Conservation (phyloP, 1,140 invertebrate genomes). For the Pomacea maculata region DNA sequence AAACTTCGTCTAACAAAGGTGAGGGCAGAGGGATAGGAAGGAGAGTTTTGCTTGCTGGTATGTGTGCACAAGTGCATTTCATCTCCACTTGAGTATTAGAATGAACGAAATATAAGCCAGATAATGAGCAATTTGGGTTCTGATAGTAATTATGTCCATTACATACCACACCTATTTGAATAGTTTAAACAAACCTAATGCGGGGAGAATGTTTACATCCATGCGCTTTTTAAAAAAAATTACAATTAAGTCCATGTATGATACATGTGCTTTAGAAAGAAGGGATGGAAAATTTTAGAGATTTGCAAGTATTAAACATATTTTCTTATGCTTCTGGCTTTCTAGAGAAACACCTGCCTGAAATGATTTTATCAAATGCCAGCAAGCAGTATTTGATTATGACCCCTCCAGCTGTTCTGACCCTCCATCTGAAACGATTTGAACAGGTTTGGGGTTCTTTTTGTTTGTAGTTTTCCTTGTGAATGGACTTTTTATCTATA, state of each 20-base stretch:
- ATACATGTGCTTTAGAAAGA: too few relatives aligned
- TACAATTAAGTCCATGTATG: too few relatives aligned
- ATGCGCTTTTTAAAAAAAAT: too few relatives aligned
- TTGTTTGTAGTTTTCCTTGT: neutral
- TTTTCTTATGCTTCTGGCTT: neutral
- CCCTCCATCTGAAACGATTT: conserved; percentile 91
- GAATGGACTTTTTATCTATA: neutral
- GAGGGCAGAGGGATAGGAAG: neutral
- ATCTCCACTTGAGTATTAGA: neutral
- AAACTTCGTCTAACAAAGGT: conserved; percentile 42
- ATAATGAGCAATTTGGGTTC: too few relatives aligned
- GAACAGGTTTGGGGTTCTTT: conserved; percentile 65
- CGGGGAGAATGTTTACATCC: too few relatives aligned
- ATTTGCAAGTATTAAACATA: too few relatives aligned
- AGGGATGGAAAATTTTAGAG: too few relatives aligned
- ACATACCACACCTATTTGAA: too few relatives aligned
- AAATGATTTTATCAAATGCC: conserved; percentile 87
- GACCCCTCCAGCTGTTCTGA: conserved; percentile 89
- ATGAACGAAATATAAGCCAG: too few relatives aligned
- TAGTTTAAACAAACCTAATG: too few relatives aligned
- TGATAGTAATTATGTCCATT: too few relatives aligned
- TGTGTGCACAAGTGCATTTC: neutral
- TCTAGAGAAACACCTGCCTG: conserved; percentile 60
- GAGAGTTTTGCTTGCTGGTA: neutral
- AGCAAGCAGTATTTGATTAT: conserved; percentile 92